These are phyloP conservation scores for Drosophila leonis DNA, from an alignment of 2,888 invertebrate genomes.

Conservation along the genomic window DNA sequence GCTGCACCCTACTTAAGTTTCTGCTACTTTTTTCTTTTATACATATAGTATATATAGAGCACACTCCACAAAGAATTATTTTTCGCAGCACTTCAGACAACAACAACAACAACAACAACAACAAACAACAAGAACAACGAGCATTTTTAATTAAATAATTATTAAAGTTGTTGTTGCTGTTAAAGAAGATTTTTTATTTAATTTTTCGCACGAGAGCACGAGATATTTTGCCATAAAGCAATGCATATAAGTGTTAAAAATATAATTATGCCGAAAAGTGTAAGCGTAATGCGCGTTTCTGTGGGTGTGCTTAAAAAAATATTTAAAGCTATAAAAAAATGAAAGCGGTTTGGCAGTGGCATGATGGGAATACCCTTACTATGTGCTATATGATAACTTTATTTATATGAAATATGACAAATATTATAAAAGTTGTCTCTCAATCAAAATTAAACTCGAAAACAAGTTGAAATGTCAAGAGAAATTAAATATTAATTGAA, in stretches of 20 bases:
- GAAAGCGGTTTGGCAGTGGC: not conserved
- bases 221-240: slow-evolving; percentile 34
- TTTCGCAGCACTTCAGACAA: slow-evolving; percentile 34
- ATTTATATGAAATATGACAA: not conserved
- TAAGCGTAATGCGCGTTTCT: slow-evolving; percentile 39
- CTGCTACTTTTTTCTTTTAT: slow-evolving; percentile 20
- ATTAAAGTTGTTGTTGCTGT: slow-evolving; percentile 70
- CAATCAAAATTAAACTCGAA: not conserved
- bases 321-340: slow-evolving; percentile 1
- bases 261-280: slow-evolving; percentile 62
- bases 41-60: slow-evolving; percentile 4
- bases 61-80: slow-evolving; percentile 66
- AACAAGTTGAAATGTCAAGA: not conserved
- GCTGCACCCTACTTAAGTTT: slow-evolving; percentile 5
- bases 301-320: slow-evolving; percentile 16
- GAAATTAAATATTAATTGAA: not conserved
- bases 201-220: slow-evolving; percentile 43
- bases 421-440: not conserved
- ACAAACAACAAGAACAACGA: slow-evolving; percentile 29
- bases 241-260: slow-evolving; percentile 47
- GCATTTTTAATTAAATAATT: slow-evolving; percentile 75
- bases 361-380: slow-evolving; percentile 5
- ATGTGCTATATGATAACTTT: not conserved
- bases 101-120: slow-evolving; percentile 14
- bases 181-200: slow-evolving; percentile 63